phyloP scores from a whole-genome alignment of 2,797 vertebrate genomes.

The Dermochelys coriacea region DNA sequence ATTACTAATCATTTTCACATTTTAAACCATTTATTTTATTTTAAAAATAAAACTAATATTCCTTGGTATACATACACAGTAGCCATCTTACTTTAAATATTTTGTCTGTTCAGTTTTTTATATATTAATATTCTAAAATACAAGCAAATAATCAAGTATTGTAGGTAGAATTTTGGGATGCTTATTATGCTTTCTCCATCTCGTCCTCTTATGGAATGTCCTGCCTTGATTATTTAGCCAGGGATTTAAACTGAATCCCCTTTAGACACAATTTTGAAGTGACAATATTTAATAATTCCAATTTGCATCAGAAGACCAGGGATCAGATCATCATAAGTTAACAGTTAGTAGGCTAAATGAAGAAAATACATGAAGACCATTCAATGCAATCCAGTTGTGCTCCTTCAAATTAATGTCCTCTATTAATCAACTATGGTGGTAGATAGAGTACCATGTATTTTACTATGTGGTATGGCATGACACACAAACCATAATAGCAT shows the following conservation, averaged over 20 bases:
- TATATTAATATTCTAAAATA: not conserved
- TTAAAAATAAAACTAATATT: not conserved
- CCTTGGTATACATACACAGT: not conserved
- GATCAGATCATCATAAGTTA: not conserved
- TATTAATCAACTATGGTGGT: not conserved
- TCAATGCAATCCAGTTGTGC: not conserved
- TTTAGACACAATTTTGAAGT: not conserved
- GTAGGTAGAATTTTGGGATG: not conserved
- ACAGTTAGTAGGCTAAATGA: not conserved
- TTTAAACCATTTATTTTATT: not conserved
- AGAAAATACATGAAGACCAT: not conserved
- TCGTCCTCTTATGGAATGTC: not conserved
- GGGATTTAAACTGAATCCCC: not conserved
- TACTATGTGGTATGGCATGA: not conserved
- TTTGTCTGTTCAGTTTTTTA: not conserved
- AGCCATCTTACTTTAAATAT: not conserved
- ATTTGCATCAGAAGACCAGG: not conserved
- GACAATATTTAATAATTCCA: not conserved
- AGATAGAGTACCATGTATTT: not conserved
- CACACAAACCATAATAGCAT: not conserved
- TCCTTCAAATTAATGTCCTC: not conserved
- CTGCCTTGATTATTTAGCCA: not conserved
- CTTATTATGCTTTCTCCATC: not conserved
- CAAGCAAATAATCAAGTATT: not conserved
- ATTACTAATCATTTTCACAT: not conserved